Base-by-base conservation (phyloP, 1,140 invertebrate genomes). In the Spodoptera litura region DNA sequence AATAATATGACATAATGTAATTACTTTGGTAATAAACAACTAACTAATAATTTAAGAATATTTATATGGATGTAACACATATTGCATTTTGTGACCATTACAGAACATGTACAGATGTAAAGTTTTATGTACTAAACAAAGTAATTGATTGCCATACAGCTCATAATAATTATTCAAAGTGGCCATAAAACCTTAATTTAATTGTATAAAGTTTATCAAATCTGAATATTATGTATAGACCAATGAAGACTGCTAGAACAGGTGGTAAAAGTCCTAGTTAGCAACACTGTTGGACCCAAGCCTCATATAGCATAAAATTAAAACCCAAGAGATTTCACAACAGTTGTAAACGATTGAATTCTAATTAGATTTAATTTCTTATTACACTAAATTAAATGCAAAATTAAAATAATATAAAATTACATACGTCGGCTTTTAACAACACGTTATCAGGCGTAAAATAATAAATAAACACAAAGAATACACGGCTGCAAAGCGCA, bases 401-500 rank as follows among this genome's bases (percentile, higher is more conserved):
- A 20, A 66, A 10, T 44, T 38, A 9, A 66, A 38, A 15, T 68
- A 12, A 27, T 64, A 53, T 62, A 3, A 12, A 44, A 20, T 25
- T 31, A 8, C 1, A 52, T 8, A 4, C 3, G 62, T 27, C 13
- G 31, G 13, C 25, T 10, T 51, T 8, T 27, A 64, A 64, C n/a
- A 38, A 64, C 15, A 53, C 73, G 49, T 70, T 70, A 52, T 52
- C 66, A 27, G 20, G 25, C 31, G 25, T 12, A 8, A 70, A 70
- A 70, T 51, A 78, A 73, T 79, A 81, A 79, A 81, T 86, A 84
- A 80, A 85, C 79, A 87, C 85, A 88, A 88, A 88, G 88, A 82
- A 83, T 64, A 13, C n/a, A 66, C 53, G 25, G 49, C 51, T 61
- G 68, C 68, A 85, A 83, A 79, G 72, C 83, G 83, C 78, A 81